Evolutionary conservation across 2,888 invertebrate genomes (phyloP).

Genomic region (Tholera decimalis): DNA sequence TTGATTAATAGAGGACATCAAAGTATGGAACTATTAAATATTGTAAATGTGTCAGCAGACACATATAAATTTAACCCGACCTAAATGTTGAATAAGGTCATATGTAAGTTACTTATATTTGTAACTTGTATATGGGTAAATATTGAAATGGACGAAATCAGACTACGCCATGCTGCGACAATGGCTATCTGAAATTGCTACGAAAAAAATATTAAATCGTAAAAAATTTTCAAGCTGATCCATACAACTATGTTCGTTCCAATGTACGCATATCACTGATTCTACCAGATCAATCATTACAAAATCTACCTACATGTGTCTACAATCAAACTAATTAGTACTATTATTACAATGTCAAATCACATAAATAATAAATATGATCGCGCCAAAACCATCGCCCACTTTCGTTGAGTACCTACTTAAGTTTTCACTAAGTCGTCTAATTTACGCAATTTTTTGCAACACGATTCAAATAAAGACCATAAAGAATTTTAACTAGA

Average conservation of each 20-base stretch:
- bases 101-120: too few species aligned
- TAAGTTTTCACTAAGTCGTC: conserved; percentile 60
- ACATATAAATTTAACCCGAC: not conserved
- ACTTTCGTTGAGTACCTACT: conserved; percentile 63
- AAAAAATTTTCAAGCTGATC: not conserved
- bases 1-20: conserved; percentile 30
- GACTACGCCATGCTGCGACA: conserved; percentile 1
- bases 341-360: conserved; percentile 67
- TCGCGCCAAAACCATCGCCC: conserved; percentile 63
- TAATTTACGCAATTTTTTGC: conserved; percentile 71
- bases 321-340: conserved; percentile 63
- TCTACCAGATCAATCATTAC: conserved; percentile 29
- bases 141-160: not conserved
- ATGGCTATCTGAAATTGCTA: not conserved
- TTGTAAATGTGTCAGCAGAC: conserved; percentile 4
- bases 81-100: too few species aligned
- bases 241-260: not conserved
- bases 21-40: not conserved
- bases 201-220: not conserved
- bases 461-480: conserved; percentile 69
- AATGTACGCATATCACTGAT: conserved; percentile 18
- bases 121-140: too few species aligned
- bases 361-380: conserved; percentile 60
- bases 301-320: conserved; percentile 31
- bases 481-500: conserved; percentile 37